Percentiles rank a stretch among this genome's conserved stretches.
Conservation (phyloP, 2,113 vertebrate species). For the Coreoperca whiteheadi region DNA sequence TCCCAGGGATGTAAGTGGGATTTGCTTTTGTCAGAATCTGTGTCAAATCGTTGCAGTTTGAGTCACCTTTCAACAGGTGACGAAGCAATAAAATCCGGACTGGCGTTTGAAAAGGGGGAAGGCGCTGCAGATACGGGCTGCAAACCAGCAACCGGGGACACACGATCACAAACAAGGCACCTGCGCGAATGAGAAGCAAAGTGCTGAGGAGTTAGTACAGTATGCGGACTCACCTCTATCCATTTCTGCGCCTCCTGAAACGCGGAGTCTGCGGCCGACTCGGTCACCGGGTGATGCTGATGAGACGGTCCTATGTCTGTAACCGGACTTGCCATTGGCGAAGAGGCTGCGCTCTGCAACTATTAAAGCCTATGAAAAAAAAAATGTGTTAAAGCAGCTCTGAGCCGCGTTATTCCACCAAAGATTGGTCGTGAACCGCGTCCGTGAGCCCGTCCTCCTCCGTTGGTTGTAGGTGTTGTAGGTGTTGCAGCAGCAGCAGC, state of each 20-base stretch:
- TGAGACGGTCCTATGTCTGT: conserved; percentile 84
- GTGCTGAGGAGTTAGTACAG: not conserved
- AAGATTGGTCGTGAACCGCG: not conserved
- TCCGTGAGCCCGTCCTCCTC: conserved; percentile 15
- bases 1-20: rapidly evolving
- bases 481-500: conserved; percentile 69
- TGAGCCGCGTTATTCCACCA: conserved; percentile 43
- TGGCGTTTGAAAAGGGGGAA: not conserved
- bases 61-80: conserved; percentile 78
- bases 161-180: conserved; percentile 32
- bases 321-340: conserved; percentile 91
- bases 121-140: not conserved
- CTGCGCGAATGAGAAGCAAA: not conserved
- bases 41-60: not conserved
- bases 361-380: conserved; percentile 3
- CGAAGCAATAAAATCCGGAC: conserved; percentile 42
- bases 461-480: conserved; percentile 55
- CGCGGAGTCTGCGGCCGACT: conserved; percentile 86
- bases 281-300: conserved; percentile 81
- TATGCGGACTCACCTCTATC: conserved; percentile 89
- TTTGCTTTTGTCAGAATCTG: not conserved
- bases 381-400: conserved; percentile 23
- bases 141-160: conserved; percentile 27
- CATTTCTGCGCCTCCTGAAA: conserved; percentile 93
- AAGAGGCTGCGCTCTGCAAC: conserved; percentile 40